Base-by-base conservation (phyloP, 2,888 invertebrate genomes). In the Spilosoma lubricipeda region DNA sequence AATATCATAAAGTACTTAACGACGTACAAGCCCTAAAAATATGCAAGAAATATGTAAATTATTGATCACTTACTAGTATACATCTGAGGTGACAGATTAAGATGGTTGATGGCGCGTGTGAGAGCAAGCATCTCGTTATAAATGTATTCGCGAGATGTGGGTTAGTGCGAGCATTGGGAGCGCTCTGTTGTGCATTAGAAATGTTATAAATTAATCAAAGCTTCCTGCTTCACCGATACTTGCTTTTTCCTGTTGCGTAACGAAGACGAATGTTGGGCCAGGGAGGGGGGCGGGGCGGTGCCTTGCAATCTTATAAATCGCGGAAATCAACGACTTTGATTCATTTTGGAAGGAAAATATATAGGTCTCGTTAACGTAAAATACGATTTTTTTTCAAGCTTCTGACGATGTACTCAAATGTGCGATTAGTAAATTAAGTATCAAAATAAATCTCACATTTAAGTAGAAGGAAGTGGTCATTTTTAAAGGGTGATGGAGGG, bases 131-230 rank as follows among this genome's bases (percentile, higher is more conserved):
- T 63, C 36, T 42, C 18, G 59, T 45, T 76, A 76, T 78, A 67
- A 78, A 78, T 71, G 76, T 72, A 63, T 65, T 67, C 68, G 72
- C 76, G 56, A 71, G 68, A 74, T 56, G 23, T 74, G 69, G 69
- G 75, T 74, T 77, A 77, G 74, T 45, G 15, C 71, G 75, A 45
- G 52, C 52, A 71, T 75, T 73, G 73, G 63, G 71, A 67, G 67
- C 71, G 72, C 56, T 67, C 72, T 63, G 74, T 73, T 70, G 67
- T 71, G 66, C 72, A 71, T 74, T 73, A 76, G 68, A 76, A 63
- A 75, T 78, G 78, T 66, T 73, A 70, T 69, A 56, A 74, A 76
- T 77, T 74, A 76, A 77, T 77, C 71, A 74, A 65, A 68, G 73
- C 69, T 79, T 77, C 73, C 74, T 75, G 70, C 69, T 65, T 8